Percentiles rank a stretch among this genome's conserved stretches.
phyloP scores from a whole-genome alignment of 2,888 invertebrate species.

The Phymatocera aterrima region DNA sequence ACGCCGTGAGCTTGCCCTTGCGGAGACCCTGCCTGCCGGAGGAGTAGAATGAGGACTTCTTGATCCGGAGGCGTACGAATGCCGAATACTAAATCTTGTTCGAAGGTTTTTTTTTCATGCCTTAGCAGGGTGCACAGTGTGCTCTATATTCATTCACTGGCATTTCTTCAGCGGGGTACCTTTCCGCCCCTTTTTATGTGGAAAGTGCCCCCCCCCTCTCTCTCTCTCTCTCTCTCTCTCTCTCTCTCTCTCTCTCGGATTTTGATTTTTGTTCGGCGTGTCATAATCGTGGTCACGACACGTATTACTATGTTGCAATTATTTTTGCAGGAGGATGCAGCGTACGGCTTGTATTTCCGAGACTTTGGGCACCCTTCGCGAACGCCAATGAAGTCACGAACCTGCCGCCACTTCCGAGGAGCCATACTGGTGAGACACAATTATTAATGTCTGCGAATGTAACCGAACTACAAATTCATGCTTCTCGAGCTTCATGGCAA shows the following conservation, averaged over 20 bases:
- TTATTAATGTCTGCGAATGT: slow-evolving; percentile 7
- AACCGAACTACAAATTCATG: not conserved
- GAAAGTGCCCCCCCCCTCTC: not conserved
- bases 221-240: too few relatives aligned
- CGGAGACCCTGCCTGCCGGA: slow-evolving; percentile 18
- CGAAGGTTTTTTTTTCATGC: slow-evolving; percentile 8
- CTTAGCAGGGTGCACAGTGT: not conserved
- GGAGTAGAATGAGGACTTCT: slow-evolving; percentile 41
- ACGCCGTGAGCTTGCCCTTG: slow-evolving; percentile 63
- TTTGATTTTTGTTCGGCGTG: not conserved
- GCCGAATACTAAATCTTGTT: slow-evolving; percentile 69
- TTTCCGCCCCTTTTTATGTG: not conserved
- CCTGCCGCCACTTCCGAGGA: slow-evolving; percentile 68
- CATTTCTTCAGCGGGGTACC: not conserved
- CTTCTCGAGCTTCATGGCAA: too few relatives aligned
- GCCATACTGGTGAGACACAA: slow-evolving; percentile 66
- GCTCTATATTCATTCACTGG: not conserved
- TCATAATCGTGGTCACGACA: not conserved
- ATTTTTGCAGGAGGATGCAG: slow-evolving; percentile 69
- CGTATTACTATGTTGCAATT: not conserved
- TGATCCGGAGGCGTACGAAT: slow-evolving; percentile 58
- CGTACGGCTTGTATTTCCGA: slow-evolving; percentile 71
- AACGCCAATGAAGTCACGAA: slow-evolving; percentile 67
- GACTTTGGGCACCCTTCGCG: slow-evolving; percentile 71
- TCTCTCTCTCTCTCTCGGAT: too few relatives aligned